A percentile compares a stretch with the other conserved stretches of the same genome.
Conservation (phyloP, 2,113 vertebrate genomes). For the Phaetusa simplex region DNA sequence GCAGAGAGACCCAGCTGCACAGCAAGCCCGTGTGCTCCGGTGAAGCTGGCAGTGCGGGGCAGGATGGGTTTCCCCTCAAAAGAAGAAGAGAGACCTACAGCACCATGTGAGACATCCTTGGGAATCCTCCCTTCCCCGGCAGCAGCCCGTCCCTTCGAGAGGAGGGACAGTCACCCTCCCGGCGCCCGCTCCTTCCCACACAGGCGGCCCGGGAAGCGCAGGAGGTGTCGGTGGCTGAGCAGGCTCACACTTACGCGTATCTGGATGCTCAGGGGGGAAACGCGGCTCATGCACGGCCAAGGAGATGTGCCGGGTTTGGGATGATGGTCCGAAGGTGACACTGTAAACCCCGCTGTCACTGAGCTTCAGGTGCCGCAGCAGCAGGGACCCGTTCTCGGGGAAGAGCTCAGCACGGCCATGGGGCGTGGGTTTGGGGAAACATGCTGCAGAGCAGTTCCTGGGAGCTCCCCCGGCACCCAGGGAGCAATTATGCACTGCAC, state of each 20-base stretch:
- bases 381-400: not conserved
- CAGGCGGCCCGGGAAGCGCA: rapidly evolving
- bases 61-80: not conserved
- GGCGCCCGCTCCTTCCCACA: rapidly evolving
- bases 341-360: not conserved
- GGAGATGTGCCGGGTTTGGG: rapidly evolving
- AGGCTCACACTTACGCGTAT: rapidly evolving
- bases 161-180: rapidly evolving
- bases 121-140: rapidly evolving
- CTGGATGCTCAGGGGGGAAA: rapidly evolving
- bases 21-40: not conserved
- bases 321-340: rapidly evolving
- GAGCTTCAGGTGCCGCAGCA: not conserved
- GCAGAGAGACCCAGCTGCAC: not conserved
- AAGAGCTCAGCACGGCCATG: rapidly evolving
- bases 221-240: not conserved
- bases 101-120: rapidly evolving
- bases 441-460: rapidly evolving
- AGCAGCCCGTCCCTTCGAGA: not conserved
- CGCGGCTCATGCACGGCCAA: rapidly evolving
- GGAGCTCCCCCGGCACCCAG: rapidly evolving
- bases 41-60: rapidly evolving
- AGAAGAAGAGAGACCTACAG: no score
- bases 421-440: rapidly evolving
- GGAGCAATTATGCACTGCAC: rapidly evolving